Evolutionary conservation across 2,113 vertebrate species (phyloP).

Genomic region (Cichladusa arquata): DNA sequence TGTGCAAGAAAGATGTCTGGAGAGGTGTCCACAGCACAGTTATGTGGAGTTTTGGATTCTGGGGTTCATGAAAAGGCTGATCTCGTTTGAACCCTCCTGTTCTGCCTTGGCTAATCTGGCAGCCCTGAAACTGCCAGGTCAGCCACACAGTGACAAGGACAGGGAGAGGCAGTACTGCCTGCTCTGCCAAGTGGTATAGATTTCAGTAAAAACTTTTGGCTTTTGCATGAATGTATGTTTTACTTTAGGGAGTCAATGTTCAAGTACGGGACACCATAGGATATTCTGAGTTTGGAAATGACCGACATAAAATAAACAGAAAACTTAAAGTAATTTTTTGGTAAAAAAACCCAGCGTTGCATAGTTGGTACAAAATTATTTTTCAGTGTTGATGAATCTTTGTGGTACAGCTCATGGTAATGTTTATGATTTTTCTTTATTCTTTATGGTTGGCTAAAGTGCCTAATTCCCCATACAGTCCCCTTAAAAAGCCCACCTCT

Average conservation of each 20-base stretch:
- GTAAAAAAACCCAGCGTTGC: not conserved
- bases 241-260: not conserved
- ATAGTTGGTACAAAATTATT: not conserved
- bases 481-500: not conserved
- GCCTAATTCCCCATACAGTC: not conserved
- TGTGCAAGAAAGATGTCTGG: not conserved
- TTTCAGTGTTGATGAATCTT: not conserved
- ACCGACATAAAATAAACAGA: not conserved
- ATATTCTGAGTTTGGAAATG: not conserved
- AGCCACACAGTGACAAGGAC: not conserved
- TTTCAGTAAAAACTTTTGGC: not conserved
- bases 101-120: not conserved
- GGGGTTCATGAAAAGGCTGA: not conserved
- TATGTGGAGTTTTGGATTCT: not conserved
- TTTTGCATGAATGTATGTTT: not conserved
- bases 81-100: fast-evolving
- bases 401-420: not conserved
- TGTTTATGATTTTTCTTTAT: not conserved
- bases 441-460: not conserved
- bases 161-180: not conserved
- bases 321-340: not conserved
- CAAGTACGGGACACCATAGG: not conserved
- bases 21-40: not conserved
- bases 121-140: not conserved
- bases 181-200: not conserved